Evolutionary conservation across 2,888 invertebrate genomes (phyloP).

Genomic region (Euplagia quadripunctaria): DNA sequence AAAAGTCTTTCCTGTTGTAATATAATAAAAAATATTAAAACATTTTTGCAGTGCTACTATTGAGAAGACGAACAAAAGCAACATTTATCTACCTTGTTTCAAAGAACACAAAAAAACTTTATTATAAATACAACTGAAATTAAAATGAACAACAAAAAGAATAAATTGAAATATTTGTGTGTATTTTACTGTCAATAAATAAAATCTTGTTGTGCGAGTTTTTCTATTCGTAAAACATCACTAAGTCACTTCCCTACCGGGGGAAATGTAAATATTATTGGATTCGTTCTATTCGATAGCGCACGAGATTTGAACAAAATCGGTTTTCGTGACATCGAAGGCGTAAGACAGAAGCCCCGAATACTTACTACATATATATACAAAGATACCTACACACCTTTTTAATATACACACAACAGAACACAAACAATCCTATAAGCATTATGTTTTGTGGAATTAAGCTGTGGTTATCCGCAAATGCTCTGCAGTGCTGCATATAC

Average conservation of each 20-base stretch:
- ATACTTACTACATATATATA: neutral
- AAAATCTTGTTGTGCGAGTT: slow-evolving; percentile 29
- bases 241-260: slow-evolving; percentile 24
- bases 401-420: neutral
- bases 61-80: neutral
- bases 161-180: slow-evolving; percentile 33
- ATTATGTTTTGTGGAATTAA: neutral
- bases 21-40: neutral
- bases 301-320: slow-evolving; percentile 42
- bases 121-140: neutral
- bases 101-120: neutral
- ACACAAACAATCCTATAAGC: neutral
- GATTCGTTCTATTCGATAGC: slow-evolving; percentile 50
- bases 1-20: neutral
- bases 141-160: slow-evolving; percentile 31
- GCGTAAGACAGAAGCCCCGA: slow-evolving; percentile 24
- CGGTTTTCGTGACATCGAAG: slow-evolving; percentile 32
- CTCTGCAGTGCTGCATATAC: neutral
- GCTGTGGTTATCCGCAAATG: neutral
- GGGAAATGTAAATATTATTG: slow-evolving; percentile 61
- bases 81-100: neutral
- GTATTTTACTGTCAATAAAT: slow-evolving; percentile 40
- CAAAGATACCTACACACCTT: neutral
- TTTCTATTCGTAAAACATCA: slow-evolving; percentile 46
- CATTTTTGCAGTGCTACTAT: neutral